Conservation (phyloP, 1,140 invertebrate species). For the Drosophila ironensis region DNA sequence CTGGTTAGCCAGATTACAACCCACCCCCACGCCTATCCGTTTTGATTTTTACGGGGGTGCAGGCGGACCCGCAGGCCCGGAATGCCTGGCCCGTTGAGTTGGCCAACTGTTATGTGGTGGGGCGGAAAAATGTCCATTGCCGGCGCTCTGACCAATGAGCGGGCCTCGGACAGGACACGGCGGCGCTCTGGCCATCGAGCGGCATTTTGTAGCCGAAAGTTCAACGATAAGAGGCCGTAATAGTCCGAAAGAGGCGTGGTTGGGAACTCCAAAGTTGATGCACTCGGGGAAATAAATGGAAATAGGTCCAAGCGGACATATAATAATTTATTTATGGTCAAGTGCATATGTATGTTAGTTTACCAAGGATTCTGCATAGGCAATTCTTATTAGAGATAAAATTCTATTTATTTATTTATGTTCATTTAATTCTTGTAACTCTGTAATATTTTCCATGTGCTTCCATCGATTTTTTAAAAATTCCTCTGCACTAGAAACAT, state of each 20-base stretch:
- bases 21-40: background rate
- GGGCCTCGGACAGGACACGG: conserved; percentile 1
- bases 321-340: too few species aligned
- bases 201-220: conserved; percentile 32
- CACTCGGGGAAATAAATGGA: background rate
- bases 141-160: conserved; percentile 53
- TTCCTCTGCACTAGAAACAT: background rate
- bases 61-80: background rate
- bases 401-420: background rate
- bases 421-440: background rate
- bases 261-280: conserved; percentile 2
- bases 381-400: background rate
- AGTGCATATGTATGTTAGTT: too few species aligned
- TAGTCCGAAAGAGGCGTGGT: conserved; percentile 38
- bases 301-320: background rate
- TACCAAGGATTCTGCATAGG: too few species aligned
- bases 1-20: conserved; percentile 75
- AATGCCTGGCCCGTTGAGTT: conserved; percentile 40
- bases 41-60: background rate
- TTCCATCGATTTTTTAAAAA: background rate
- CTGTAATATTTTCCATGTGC: background rate
- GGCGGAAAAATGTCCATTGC: conserved; percentile 21
- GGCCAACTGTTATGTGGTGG: conserved; percentile 68
- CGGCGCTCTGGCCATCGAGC: conserved; percentile 14
- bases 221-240: conserved; percentile 21